Conservation (phyloP, 2,888 invertebrate species). For the Capitulum mitella region DNA sequence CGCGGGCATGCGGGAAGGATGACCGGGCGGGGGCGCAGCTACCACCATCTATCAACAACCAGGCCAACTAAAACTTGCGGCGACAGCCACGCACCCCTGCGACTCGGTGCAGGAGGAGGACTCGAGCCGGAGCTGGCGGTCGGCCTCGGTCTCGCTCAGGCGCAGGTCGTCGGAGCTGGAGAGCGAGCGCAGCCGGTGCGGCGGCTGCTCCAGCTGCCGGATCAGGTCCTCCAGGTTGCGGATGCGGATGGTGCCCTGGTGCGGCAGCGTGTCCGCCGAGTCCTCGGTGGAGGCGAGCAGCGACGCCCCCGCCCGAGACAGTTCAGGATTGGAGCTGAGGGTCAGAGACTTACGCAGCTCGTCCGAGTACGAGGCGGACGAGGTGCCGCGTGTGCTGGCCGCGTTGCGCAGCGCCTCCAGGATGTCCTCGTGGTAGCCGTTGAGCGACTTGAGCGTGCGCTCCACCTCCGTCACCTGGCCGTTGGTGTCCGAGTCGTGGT, state of each 20-base stretch:
- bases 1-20: slow-evolving; percentile 23
- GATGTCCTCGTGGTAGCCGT: slow-evolving; percentile 87
- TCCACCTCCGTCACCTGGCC: slow-evolving; percentile 50
- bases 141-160: slow-evolving; percentile 41
- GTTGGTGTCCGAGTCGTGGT: slow-evolving; percentile 48
- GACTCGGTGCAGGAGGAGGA: slow-evolving; percentile 38
- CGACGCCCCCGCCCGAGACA: slow-evolving; percentile 39
- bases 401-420: slow-evolving; percentile 81
- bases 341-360: slow-evolving; percentile 56
- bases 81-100: slow-evolving; percentile 35
- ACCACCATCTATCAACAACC: slow-evolving; percentile 23
- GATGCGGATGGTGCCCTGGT: slow-evolving; percentile 74
- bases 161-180: slow-evolving; percentile 40
- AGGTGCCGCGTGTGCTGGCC: slow-evolving; percentile 53
- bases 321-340: slow-evolving; percentile 40
- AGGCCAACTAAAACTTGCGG: slow-evolving; percentile 14
- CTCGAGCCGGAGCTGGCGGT: slow-evolving; percentile 39
- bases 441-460: slow-evolving; percentile 75
- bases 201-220: slow-evolving; percentile 46
- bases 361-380: slow-evolving; percentile 59
- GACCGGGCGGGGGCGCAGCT: slow-evolving; percentile 26
- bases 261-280: slow-evolving; percentile 62
- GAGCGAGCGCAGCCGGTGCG: slow-evolving; percentile 39
- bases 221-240: slow-evolving; percentile 85
- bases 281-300: slow-evolving; percentile 35